phyloP scores from a whole-genome alignment of 1,140 invertebrate genomes.

The Ceratina australensis region DNA sequence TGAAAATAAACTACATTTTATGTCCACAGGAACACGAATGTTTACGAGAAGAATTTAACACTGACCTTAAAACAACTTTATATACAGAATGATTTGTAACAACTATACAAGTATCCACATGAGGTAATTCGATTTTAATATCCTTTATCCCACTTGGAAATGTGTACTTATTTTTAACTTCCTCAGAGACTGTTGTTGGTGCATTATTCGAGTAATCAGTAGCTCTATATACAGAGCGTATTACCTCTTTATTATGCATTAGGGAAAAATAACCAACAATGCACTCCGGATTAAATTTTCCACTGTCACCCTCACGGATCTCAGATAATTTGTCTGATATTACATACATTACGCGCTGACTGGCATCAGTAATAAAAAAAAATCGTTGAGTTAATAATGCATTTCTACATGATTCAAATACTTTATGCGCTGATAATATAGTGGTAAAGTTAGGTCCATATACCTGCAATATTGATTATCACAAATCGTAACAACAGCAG shows the following conservation, averaged over 20 bases:
- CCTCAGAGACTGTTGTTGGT: slow-evolving; percentile 61
- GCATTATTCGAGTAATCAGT: slow-evolving; percentile 70
- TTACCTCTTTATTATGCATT: slow-evolving; percentile 77
- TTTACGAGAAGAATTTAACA: slow-evolving; percentile 23
- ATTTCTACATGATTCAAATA: slow-evolving; percentile 81
- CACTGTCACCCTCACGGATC: slow-evolving; percentile 81
- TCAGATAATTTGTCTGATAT: slow-evolving; percentile 83
- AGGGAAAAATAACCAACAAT: slow-evolving; percentile 81
- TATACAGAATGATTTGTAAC: slow-evolving; percentile 86
- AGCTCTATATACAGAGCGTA: slow-evolving; percentile 77
- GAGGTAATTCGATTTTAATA: slow-evolving; percentile 78
- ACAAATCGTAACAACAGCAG: too few relatives aligned
- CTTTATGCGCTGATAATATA: slow-evolving; percentile 86
- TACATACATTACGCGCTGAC: slow-evolving; percentile 79
- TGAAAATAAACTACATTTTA: neutral
- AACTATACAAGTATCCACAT: slow-evolving; percentile 85
- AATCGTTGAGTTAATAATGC: slow-evolving; percentile 83
- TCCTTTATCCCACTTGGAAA: slow-evolving; percentile 79
- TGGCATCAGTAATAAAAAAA: slow-evolving; percentile 81
- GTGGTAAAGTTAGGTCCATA: slow-evolving; percentile 83
- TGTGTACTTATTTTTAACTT: slow-evolving; percentile 70
- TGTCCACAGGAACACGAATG: slow-evolving; percentile 2
- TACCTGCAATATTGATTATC: slow-evolving; percentile 75
- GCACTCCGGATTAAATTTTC: slow-evolving; percentile 81
- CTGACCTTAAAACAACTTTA: slow-evolving; percentile 84